These are phyloP conservation scores for Apocheima hispidaria DNA, from an alignment of 2,888 invertebrate genomes.

Conservation along the genomic window DNA sequence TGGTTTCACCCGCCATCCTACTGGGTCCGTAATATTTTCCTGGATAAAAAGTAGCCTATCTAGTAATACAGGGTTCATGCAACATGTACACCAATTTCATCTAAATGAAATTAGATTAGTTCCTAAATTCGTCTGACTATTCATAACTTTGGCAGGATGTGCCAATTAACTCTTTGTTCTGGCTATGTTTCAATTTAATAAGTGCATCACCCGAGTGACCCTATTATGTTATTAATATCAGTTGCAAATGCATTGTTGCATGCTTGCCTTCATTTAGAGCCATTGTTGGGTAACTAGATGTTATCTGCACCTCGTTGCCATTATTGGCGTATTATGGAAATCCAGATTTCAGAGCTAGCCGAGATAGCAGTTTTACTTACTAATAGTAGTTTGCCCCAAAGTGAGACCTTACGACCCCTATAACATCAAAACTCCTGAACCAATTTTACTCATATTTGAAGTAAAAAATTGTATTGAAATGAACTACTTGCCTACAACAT, in stretches of 20 bases:
- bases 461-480: no score
- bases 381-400: neutral
- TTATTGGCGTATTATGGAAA: neutral
- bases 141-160: constrained; percentile 17
- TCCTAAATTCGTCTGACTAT: constrained; percentile 5
- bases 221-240: constrained; percentile 21
- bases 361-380: neutral
- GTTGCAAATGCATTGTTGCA: constrained; percentile 18
- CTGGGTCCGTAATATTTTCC: no score
- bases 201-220: constrained; percentile 20
- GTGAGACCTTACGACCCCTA: no score
- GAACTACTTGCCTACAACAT: no score
- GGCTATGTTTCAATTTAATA: constrained; percentile 20
- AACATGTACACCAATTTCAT: no score
- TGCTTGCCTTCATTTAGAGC: constrained; percentile 8
- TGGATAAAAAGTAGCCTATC: no score
- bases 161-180: constrained; percentile 17
- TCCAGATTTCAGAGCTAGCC: neutral
- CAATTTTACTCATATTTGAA: no score
- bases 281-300: constrained; percentile 15
- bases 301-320: constrained; percentile 11
- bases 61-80: no score
- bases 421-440: no score
- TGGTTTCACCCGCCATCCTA: no score
- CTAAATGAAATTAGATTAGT: neutral